Evolutionary conservation across 2,888 invertebrate species (phyloP), one percentile per base, ranked within the genome.

Genomic region (Theretra japonica): DNA sequence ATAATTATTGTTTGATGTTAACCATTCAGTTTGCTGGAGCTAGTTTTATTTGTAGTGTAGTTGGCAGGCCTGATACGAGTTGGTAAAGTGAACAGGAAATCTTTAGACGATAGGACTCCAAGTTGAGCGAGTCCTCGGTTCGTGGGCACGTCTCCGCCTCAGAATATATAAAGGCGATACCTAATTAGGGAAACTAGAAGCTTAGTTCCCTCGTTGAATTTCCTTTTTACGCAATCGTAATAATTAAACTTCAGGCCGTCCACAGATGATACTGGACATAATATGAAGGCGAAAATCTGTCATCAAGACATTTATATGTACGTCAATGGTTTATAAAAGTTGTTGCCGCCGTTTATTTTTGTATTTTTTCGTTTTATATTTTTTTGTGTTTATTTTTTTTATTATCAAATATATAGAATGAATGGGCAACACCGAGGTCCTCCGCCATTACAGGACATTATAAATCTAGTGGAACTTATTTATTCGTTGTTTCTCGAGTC

Each of bases 241-340:
- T 15, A 11, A 11, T 15, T 2, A 41, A 41, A 11, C 41, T 15
- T 41, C 11, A 41, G 41, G 33, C 6, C 15, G 3, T 11, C 41
- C 41, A 41, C 41, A 41, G 41, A 41, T 41, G 11, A 15, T 15
- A 41, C 11, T 11, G 11, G 15, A 41, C 15, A 15, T 15, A 11
- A 41, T 15, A 41, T 33, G 15, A 41, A 11, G 11, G 41, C 41
- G 0, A 41, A 41, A 41, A 60, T 48, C 8, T 2, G 15, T 15
- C 2, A 23, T 65, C 62, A 21, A 65, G 23, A 41, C 33, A 65
- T 65, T 65, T 33, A 33, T 62, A 65, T 65, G 23, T 41, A 65
- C 21, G 41, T 6, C 0, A 65, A 41, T 53, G 53, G 53, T 4
- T 23, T 48, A 65, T 65, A 65, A 48, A 41, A 21, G 48, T 48